Evolutionary conservation across 64 coral and sea anemone species (phyloP), one percentile per base, ranked within the genome.

Genomic region (Stichodactyla mertensii): DNA sequence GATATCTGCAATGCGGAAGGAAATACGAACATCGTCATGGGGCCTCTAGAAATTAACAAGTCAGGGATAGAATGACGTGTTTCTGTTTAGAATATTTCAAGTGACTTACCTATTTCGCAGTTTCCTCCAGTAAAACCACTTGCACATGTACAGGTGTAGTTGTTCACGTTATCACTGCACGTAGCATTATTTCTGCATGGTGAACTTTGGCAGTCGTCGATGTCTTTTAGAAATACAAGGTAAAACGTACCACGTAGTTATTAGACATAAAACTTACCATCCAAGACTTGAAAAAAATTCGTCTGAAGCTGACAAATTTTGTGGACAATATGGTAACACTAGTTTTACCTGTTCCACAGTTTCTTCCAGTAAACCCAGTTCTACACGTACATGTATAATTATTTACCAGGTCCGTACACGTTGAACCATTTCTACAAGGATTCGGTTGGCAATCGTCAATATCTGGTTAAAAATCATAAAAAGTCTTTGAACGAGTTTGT

Each of bases 81-180:
- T 45, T 58, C 14, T 58, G 56, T 11, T 11, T 58, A 9, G 14
- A 11, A 58, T 58, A 58, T 58, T 58, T 9, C 19, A 71, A 71
- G 19, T 71, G 20, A 16, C 22, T 51, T 52, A 78, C 86, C 86
- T 88, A 55, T 79, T 88, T 88, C 86, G 20, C 89, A 91, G 1
- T 81, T 62, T 52, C n/a, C 81, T 55, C 89, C 89, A 6, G 61
- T 69, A 69, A 86, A 91, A 54, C 89, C 84, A 52, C n/a, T 16
- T 14, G 11, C 56, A 27, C 89, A 91, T 24, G 52, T 52, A 23
- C 89, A 91, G 22, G 77, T 53, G 60, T 77, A 91, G 18, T 74
- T 60, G 51, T 91, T 91, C 23, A 91, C 52, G 36, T 86, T 77
- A 62, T 91, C 89, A 16, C 57, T 52, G 22, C 89, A 91, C 54